Percentiles rank a stretch among this genome's conserved stretches.
phyloP scores from a whole-genome alignment of 1,140 invertebrate genomes.

The Drosophila setifemur region DNA sequence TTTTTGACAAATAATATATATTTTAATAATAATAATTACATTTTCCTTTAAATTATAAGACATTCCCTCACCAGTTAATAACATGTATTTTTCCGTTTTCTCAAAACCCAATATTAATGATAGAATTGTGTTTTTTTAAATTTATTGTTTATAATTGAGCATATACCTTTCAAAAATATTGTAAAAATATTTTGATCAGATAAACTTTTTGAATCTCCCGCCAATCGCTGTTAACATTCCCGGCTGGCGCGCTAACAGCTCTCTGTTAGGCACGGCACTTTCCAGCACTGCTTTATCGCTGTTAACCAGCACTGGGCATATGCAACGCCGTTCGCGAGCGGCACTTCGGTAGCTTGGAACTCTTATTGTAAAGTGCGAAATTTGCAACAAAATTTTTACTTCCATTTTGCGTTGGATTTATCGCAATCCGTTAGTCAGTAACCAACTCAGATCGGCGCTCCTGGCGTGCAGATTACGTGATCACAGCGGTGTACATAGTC shows the following conservation, averaged over 20 bases:
- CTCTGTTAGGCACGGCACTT: conserved; percentile 17
- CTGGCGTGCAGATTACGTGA: conserved; percentile 34
- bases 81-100: too few relatives aligned
- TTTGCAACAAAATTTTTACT: conserved; percentile 76
- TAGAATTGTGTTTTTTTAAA: background rate
- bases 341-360: conserved; percentile 45
- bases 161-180: too few relatives aligned
- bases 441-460: conserved; percentile 40
- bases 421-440: conserved; percentile 59
- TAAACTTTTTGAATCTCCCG: conserved; percentile 22
- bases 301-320: conserved; percentile 18
- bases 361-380: conserved; percentile 67
- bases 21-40: too few relatives aligned
- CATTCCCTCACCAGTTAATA: too few relatives aligned
- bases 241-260: conserved; percentile 6
- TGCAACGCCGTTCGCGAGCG: conserved; percentile 36
- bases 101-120: too few relatives aligned
- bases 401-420: conserved; percentile 74
- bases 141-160: background rate
- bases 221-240: background rate
- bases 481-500: conserved; percentile 61
- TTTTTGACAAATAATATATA: too few relatives aligned
- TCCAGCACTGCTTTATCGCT: conserved; percentile 6
- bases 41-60: too few relatives aligned
- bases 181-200: too few relatives aligned